phyloP scores from a whole-genome alignment of 2,888 invertebrate species.

The Dinocampus coccinellae region DNA sequence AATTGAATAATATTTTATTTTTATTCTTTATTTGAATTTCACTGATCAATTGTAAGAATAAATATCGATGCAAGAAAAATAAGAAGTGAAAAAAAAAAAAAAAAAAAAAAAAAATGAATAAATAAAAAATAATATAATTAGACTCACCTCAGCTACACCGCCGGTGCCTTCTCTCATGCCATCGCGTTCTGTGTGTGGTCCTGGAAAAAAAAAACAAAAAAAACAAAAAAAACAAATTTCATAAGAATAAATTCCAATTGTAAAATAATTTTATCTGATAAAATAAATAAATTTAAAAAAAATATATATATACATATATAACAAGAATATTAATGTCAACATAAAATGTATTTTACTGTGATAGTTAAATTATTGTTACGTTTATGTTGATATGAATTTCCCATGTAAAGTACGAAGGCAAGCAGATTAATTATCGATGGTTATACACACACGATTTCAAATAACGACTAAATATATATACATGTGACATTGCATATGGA shows the following conservation, averaged over 20 bases:
- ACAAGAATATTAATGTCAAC: neutral
- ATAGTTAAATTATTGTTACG: neutral
- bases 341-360: neutral
- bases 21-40: too few species aligned
- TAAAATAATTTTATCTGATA: too few species aligned
- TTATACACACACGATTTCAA: constrained; percentile 10
- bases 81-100: neutral
- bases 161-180: constrained; percentile 69
- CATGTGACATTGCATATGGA: neutral
- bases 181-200: constrained; percentile 66
- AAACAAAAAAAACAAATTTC: neutral
- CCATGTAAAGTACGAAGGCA: neutral
- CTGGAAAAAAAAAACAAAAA: constrained; percentile 54
- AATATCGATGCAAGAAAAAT: neutral
- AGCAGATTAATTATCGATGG: constrained; percentile 17
- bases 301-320: too few species aligned
- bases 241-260: too few species aligned
- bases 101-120: constrained; percentile 6
- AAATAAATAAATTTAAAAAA: neutral
- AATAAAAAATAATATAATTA: constrained; percentile 47
- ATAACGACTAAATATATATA: neutral
- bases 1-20: too few species aligned
- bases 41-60: too few species aligned
- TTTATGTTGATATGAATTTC: neutral
- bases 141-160: constrained; percentile 69